Percentiles rank a stretch among this genome's conserved stretches.
phyloP scores from a whole-genome alignment of 2,888 invertebrate genomes.

The Platycheirus albimanus region DNA sequence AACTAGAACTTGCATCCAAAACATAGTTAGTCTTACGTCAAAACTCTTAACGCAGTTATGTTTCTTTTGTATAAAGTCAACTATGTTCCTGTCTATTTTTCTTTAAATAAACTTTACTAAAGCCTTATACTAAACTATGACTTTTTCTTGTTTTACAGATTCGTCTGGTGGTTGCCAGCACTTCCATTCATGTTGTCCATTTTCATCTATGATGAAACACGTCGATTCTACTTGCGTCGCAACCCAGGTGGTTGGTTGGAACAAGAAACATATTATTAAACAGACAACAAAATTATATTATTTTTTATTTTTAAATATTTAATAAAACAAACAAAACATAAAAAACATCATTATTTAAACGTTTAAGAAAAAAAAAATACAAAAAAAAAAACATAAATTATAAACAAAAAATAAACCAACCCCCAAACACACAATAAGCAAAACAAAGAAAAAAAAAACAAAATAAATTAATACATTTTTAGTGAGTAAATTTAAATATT shows the following conservation, averaged over 20 bases:
- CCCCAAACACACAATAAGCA: slow-evolving; percentile 76
- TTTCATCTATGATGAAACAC: slow-evolving; percentile 99
- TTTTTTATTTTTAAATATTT: slow-evolving; percentile 82
- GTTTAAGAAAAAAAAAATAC: slow-evolving; percentile 78
- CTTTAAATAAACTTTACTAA: neutral
- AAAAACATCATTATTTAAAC: slow-evolving; percentile 82
- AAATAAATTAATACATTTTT: slow-evolving; percentile 70
- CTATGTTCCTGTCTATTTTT: too few species aligned
- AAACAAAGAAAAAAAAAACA: slow-evolving; percentile 63
- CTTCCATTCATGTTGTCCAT: slow-evolving; percentile 99
- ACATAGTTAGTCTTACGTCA: too few species aligned
- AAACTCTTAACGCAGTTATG: too few species aligned
- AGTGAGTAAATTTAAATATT: slow-evolving; percentile 74
- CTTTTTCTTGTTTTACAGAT: slow-evolving; percentile 85
- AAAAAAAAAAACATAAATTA: slow-evolving; percentile 79
- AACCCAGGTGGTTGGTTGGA: slow-evolving; percentile 99
- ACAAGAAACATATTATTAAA: slow-evolving; percentile 99
- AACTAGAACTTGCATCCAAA: too few species aligned
- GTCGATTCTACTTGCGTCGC: slow-evolving; percentile 98
- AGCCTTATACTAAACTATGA: slow-evolving; percentile 7
- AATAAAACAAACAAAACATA: slow-evolving; percentile 80
- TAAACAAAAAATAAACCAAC: slow-evolving; percentile 79
- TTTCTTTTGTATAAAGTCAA: too few species aligned
- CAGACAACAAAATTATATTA: slow-evolving; percentile 79
- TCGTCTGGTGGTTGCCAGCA: slow-evolving; percentile 99